Evolutionary conservation across 2,888 invertebrate species (phyloP).

Genomic region (Cartodere bifasciata): DNA sequence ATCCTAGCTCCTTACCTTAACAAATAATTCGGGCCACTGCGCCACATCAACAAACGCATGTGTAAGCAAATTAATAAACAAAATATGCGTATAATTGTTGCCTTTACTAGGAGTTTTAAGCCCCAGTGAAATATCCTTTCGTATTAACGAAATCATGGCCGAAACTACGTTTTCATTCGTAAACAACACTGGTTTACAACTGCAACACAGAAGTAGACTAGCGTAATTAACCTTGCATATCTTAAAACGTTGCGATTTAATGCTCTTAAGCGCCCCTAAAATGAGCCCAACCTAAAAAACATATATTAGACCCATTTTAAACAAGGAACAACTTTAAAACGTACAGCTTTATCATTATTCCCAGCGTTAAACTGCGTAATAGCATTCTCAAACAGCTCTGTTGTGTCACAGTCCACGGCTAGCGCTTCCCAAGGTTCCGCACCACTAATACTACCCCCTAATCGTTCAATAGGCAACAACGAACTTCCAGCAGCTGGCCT

Average conservation of each 20-base stretch:
- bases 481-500: constrained; percentile 31
- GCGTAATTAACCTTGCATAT: constrained; percentile 69
- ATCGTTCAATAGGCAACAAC: constrained; percentile 22
- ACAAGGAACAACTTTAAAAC: constrained; percentile 11
- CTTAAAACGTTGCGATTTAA: constrained; percentile 67
- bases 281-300: constrained; percentile 52
- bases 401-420: constrained; percentile 69
- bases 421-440: constrained; percentile 56
- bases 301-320: constrained; percentile 7
- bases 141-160: constrained; percentile 68
- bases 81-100: constrained; percentile 65
- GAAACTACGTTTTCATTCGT: constrained; percentile 62
- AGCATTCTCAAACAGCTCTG: constrained; percentile 63
- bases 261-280: constrained; percentile 76
- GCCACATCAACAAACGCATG: constrained; percentile 69
- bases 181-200: constrained; percentile 65
- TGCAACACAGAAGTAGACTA: constrained; percentile 67
- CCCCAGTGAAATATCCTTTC: constrained; percentile 58
- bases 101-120: constrained; percentile 57
- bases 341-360: constrained; percentile 66
- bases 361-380: constrained; percentile 63
- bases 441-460: constrained; percentile 20
- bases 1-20: constrained; percentile 48
- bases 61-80: constrained; percentile 74
- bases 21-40: constrained; percentile 85